Conservation (phyloP, 2,888 invertebrate species). For the Corythucha ciliata region DNA sequence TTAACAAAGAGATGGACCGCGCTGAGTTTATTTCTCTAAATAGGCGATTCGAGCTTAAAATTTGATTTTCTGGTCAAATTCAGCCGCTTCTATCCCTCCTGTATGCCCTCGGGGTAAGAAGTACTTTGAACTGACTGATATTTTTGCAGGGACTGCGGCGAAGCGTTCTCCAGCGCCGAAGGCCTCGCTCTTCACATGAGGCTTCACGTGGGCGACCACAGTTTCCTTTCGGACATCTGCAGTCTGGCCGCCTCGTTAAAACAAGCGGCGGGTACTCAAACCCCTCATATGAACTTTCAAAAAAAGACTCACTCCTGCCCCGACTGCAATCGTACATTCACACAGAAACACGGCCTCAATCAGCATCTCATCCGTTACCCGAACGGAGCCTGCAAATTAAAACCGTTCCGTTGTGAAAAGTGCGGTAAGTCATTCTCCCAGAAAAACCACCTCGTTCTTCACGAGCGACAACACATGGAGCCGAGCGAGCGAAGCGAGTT, state of each 20-base stretch:
- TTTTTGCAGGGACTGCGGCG: conserved; percentile 50
- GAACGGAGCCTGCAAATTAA: conserved; percentile 67
- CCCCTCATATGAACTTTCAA: conserved; percentile 37
- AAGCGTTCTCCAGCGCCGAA: conserved; percentile 59
- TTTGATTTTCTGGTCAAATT: no score
- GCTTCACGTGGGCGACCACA: conserved; percentile 69
- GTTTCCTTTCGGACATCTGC: conserved; percentile 69
- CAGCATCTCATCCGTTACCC: conserved; percentile 73
- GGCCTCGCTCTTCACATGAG: conserved; percentile 69
- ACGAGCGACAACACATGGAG: conserved; percentile 72
- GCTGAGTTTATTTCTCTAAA: no score
- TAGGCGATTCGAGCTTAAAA: no score
- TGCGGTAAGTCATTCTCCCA: conserved; percentile 80
- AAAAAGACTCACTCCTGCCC: conserved; percentile 69
- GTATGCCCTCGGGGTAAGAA: no score
- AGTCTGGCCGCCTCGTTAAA: conserved; percentile 68
- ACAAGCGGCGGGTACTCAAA: conserved; percentile 39
- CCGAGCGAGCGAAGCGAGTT: conserved; percentile 42
- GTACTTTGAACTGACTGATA: background rate
- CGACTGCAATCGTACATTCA: conserved; percentile 72
- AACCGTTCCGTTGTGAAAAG: conserved; percentile 68
- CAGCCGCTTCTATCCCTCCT: no score
- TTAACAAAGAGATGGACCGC: no score
- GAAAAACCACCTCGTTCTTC: conserved; percentile 71
- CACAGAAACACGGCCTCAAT: conserved; percentile 69